Percentiles rank a stretch among this genome's conserved stretches.
These are phyloP conservation scores for Aphelocoma californica DNA, from an alignment of 2,797 vertebrate species.

Conservation along the genomic window DNA sequence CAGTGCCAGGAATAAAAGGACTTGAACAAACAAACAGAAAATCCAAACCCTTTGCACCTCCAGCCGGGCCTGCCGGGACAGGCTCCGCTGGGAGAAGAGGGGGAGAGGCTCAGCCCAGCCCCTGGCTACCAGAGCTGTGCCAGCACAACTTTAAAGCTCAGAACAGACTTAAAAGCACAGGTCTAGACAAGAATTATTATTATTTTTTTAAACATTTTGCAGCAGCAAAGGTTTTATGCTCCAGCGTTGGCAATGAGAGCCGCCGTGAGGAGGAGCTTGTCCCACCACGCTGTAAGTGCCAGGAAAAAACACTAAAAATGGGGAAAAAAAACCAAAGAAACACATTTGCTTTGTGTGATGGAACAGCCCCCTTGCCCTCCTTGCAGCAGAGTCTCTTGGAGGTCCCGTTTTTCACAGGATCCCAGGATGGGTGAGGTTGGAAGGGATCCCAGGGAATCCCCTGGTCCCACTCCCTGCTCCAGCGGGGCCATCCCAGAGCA, in stretches of 20 bases:
- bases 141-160: background rate
- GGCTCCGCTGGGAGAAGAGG: background rate
- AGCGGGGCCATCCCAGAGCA: background rate
- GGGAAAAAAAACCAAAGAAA: fast-evolving
- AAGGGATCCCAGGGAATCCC: background rate
- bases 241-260: background rate
- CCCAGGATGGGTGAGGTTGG: background rate
- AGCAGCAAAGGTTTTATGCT: background rate
- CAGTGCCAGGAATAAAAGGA: background rate
- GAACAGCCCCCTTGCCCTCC: background rate
- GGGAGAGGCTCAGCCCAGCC: conserved; percentile 34
- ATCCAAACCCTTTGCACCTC: background rate
- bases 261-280: background rate
- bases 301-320: background rate
- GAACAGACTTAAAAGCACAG: conserved; percentile 1
- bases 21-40: conserved; percentile 22
- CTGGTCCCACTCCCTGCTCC: background rate
- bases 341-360: background rate
- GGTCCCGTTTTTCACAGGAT: background rate
- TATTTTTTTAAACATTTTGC: background rate
- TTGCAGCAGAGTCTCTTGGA: background rate
- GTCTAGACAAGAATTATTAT: conserved; percentile 23
- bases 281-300: fast-evolving
- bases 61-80: conserved; percentile 32
- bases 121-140: background rate